Percentiles rank a stretch among this genome's conserved stretches.
phyloP scores from a whole-genome alignment of 2,797 vertebrate species.

The Poeciliopsis infans region DNA sequence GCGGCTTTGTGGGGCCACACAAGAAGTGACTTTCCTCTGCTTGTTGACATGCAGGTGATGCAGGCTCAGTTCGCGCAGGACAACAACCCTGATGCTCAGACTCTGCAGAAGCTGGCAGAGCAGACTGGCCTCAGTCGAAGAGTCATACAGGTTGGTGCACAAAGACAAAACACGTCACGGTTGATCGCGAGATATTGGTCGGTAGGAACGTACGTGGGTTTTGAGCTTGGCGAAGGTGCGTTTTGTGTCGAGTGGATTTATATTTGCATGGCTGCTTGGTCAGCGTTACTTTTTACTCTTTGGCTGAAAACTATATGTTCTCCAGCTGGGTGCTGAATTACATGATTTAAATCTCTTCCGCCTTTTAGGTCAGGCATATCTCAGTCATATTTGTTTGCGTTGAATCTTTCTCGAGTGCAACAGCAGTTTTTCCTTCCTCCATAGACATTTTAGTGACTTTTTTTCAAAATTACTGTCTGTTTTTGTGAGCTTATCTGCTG shows the following conservation, averaged over 20 bases:
- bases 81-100: constrained; percentile 94
- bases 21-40: not conserved
- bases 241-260: not conserved
- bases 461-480: not conserved
- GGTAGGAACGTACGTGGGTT: not conserved
- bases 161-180: not conserved
- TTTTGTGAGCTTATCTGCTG: not conserved
- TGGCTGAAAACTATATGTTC: not conserved
- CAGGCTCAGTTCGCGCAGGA: constrained; percentile 95
- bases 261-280: not conserved
- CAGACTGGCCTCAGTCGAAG: constrained; percentile 94
- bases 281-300: not conserved
- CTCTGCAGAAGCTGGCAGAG: constrained; percentile 92
- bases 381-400: not conserved
- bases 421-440: not conserved
- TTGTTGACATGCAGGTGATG: constrained; percentile 85
- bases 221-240: not conserved
- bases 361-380: not conserved
- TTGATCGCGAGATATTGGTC: not conserved
- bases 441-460: too few relatives aligned
- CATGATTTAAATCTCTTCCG: not conserved
- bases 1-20: not conserved
- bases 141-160: constrained; percentile 89
- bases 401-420: not conserved
- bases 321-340: not conserved